Evolutionary conservation across 2,888 invertebrate genomes (phyloP), one percentile per base, ranked within the genome.

Genomic region (Lepidochrysops patricia): DNA sequence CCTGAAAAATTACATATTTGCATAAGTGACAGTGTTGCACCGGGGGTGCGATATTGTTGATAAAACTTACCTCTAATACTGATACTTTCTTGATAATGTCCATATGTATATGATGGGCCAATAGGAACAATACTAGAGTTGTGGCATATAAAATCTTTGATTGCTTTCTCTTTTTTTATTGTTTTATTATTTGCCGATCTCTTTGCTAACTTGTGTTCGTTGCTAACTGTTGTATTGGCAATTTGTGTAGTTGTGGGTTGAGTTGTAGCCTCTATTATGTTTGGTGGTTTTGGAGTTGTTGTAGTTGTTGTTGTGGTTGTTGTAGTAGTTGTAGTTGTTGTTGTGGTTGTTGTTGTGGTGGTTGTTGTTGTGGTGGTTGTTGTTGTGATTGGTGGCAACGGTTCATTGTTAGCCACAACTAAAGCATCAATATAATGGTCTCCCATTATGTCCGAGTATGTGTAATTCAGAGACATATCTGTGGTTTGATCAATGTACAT

Each of bases 401-500:
- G 92, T 60, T 93, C 91, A 74, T 92, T 93, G 49, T 94, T 93
- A 3, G 92, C 94, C 56, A 94, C 90, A 29, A 96, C 91, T 63
- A 96, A 78, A 0, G 93, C 94, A 76, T 95, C 94, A 56, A 96
- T 82, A 34, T 88, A 81, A 73, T 94, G 93, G 34, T 86, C 82
- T 61, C 82, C 76, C 75, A 93, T 92, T 3, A 91, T 83, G 68
- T 90, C 87, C 0, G 90, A 85, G 73, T 94, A 96, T 63, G 92
- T 93, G 68, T 91, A 91, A 57, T 84, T 79, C 64, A 94, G 91
- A 7, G 87, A 80, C 49, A 92, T 91, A 70, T 93, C 91, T 58
- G 87, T 82, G 0, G 93, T 92, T 64, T 91, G 83, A 35, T 94
- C 95, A 58, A 93, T 88, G 70, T 93, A 93, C 58, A 89, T 80